Evolutionary conservation across 2,797 vertebrate genomes (phyloP), one percentile per base, ranked within the genome.

Genomic region (Brotula barbata): DNA sequence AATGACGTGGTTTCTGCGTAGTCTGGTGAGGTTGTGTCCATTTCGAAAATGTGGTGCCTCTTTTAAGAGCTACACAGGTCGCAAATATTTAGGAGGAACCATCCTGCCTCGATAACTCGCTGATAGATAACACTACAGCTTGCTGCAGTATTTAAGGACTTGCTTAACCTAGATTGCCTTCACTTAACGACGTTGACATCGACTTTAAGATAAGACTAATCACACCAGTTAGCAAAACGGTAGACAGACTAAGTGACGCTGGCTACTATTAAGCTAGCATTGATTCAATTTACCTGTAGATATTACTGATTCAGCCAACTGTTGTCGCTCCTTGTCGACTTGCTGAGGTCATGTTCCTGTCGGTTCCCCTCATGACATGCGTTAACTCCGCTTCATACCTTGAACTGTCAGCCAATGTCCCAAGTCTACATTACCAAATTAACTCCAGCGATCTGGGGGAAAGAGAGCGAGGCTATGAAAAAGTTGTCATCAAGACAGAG

Each of bases 291-390:
- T 1, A 42, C 2, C 11, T 9, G 19, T n/a, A 17, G 11, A 3
- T 21, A 17, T 43, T 3, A 15, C 2, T 13, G 11, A 78, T 71
- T 74, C 31, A 76, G 39, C 33, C 37, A 42, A 64, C 51, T 57
- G 42, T 1, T 51, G 62, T 16, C 54, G 28, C 36, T 52, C 57
- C 12, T 42, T 50, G 44, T 64, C 7, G 16, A 40, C 13, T 39
- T 9, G 43, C 15, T 10, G 37, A 47, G 46, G 58, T 47, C 64
- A 68, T 68, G 64, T 47, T 39, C 15, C n/a, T 50, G 43, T 33
- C 11, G 31, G 11, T 33, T n/a, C 56, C 31, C 36, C 25, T 41
- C 49, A 9, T 44, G 28, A 54, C 49, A 50, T 28, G 49, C 15
- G 58, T 62, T 22, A 39, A 25, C 37, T 46, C 11, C 10, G 22